These are phyloP conservation scores for Antheraea mylitta DNA, from an alignment of 1,140 invertebrate species.

Conservation along the genomic window DNA sequence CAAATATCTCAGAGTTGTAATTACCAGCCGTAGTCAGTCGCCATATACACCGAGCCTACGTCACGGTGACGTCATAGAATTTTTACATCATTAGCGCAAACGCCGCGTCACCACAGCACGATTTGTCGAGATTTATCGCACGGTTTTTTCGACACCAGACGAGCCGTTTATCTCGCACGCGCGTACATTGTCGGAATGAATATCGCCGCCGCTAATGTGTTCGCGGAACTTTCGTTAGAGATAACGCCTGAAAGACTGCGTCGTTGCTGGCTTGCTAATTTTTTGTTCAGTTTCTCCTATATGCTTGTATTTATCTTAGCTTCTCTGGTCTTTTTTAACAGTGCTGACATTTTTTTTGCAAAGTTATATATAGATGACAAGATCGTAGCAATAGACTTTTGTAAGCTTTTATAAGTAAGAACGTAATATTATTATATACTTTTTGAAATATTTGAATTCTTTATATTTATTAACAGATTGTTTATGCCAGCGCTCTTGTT, in stretches of 20 bases:
- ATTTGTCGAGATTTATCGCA: conserved; percentile 73
- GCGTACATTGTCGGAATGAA: conserved; percentile 22
- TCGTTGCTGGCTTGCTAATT: conserved; percentile 43
- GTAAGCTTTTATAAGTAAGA: no score
- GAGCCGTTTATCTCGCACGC: conserved; percentile 51
- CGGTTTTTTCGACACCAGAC: conserved; percentile 55
- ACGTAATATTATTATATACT: no score
- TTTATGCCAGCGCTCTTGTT: no score
- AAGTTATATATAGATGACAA: background rate
- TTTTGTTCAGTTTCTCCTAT: conserved; percentile 34
- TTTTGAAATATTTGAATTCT: no score
- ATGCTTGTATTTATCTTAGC: background rate
- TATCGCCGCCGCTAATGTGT: conserved; percentile 63
- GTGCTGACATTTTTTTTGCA: background rate
- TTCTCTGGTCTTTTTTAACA: background rate
- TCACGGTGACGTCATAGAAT: conserved; percentile 49
- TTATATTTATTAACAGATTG: no score
- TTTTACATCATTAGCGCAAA: conserved; percentile 68
- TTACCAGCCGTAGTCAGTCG: background rate
- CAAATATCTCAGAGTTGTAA: no score
- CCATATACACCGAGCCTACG: conserved; percentile 8
- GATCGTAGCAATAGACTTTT: no score
- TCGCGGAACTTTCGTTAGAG: conserved; percentile 61
- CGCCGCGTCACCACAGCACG: conserved; percentile 61
- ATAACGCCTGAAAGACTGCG: conserved; percentile 59